Evolutionary conservation across 1,140 invertebrate genomes (phyloP).

Genomic region (Diachasma alloeum): DNA sequence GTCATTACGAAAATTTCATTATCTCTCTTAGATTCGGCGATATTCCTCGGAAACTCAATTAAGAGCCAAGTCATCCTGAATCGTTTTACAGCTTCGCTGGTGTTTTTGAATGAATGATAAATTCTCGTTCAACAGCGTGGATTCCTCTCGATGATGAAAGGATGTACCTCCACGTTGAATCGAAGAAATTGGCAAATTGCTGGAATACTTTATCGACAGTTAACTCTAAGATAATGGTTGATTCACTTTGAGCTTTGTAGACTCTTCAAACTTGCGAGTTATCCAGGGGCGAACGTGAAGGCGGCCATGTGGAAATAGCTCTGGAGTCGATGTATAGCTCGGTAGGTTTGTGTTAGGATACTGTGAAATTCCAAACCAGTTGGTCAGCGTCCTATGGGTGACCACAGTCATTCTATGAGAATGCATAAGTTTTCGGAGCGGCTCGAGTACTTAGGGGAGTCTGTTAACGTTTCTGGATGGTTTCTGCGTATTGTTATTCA

Average conservation of each 20-base stretch:
- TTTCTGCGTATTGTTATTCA: too few species aligned
- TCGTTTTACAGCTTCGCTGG: too few species aligned
- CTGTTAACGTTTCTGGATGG: not conserved
- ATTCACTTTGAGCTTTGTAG: constrained; percentile 5
- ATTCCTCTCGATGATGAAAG: too few species aligned
- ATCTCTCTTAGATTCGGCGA: too few species aligned
- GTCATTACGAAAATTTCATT: too few species aligned
- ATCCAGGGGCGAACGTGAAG: not conserved
- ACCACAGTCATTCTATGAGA: not conserved
- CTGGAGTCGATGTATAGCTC: not conserved
- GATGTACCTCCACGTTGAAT: too few species aligned
- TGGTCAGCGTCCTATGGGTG: not conserved
- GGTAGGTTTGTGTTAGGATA: not conserved
- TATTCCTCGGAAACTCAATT: too few species aligned
- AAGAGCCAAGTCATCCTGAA: too few species aligned
- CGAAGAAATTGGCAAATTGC: not conserved
- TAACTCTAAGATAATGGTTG: constrained; percentile 1
- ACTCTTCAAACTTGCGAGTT: constrained; percentile 1
- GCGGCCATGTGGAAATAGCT: constrained; percentile 4
- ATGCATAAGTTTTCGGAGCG: not conserved
- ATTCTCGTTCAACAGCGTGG: too few species aligned
- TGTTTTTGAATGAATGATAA: too few species aligned
- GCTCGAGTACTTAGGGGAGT: not conserved
- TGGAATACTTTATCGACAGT: not conserved
- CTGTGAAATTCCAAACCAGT: not conserved